phyloP scores from a whole-genome alignment of 2,113 vertebrate species.

The Sylvietta virens region DNA sequence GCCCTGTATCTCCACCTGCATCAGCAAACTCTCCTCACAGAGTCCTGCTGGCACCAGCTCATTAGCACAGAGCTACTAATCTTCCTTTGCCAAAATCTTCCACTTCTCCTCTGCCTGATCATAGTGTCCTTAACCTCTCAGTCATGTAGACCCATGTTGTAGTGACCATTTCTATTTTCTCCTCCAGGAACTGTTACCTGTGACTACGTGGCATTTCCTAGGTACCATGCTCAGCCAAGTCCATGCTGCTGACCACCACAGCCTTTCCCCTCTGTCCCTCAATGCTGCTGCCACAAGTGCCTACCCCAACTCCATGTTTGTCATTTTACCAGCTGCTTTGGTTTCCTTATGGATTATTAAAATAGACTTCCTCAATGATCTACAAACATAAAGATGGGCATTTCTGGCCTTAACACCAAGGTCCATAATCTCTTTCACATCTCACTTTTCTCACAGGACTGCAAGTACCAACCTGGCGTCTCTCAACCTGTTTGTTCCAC shows the following conservation, averaged over 20 bases:
- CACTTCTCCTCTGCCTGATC: neutral
- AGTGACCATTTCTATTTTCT: neutral
- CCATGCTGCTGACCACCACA: neutral
- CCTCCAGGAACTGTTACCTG: neutral
- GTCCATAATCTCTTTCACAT: neutral
- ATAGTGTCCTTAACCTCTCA: neutral
- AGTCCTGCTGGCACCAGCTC: neutral
- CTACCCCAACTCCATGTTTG: neutral
- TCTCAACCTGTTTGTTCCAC: neutral
- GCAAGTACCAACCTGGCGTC: neutral
- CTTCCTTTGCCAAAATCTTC: neutral
- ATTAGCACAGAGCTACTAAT: neutral
- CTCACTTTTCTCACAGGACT: neutral
- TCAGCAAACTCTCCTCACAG: neutral
- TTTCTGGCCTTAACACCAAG: neutral
- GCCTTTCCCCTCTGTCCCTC: neutral
- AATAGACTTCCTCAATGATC: neutral
- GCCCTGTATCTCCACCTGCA: neutral
- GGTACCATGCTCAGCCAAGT: rapidly evolving
- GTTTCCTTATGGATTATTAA: neutral
- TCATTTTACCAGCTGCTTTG: neutral
- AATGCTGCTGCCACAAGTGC: neutral
- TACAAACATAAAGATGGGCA: neutral
- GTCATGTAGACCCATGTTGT: neutral
- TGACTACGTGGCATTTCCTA: neutral